Percentiles rank a stretch among this genome's conserved stretches.
Conservation (phyloP, 2,113 vertebrate genomes). For the Atractosteus spatula region DNA sequence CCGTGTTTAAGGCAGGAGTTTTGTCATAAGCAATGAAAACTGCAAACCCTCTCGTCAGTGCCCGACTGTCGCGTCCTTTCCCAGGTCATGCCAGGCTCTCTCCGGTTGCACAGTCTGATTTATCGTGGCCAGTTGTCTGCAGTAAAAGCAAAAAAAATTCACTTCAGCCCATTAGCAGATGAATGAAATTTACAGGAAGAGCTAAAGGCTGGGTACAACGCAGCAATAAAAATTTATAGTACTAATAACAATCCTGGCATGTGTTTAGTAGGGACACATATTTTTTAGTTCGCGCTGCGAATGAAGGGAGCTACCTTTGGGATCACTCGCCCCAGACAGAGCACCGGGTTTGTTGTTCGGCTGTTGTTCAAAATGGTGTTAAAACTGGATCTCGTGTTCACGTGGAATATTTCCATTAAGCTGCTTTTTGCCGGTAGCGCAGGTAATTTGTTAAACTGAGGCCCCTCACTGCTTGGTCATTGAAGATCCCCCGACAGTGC, state of each 20-base stretch:
- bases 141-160: no score
- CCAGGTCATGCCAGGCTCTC: background rate
- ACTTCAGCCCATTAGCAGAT: slow-evolving; percentile 1
- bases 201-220: background rate
- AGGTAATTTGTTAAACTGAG: no score
- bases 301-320: no score
- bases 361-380: no score
- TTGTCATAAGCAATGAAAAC: background rate
- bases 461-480: no score
- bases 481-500: no score
- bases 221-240: slow-evolving; percentile 7
- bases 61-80: background rate
- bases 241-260: slow-evolving; percentile 4
- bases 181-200: slow-evolving; percentile 3
- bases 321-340: no score
- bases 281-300: background rate
- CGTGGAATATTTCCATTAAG: no score
- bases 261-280: background rate
- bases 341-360: no score
- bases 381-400: no score
- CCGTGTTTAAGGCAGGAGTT: no score
- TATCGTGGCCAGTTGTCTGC: background rate
- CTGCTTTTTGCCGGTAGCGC: no score
- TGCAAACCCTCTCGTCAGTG: background rate
- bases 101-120: background rate